Evolutionary conservation across 2,797 vertebrate genomes (phyloP).

Genomic region (Amazonetta brasiliensis): DNA sequence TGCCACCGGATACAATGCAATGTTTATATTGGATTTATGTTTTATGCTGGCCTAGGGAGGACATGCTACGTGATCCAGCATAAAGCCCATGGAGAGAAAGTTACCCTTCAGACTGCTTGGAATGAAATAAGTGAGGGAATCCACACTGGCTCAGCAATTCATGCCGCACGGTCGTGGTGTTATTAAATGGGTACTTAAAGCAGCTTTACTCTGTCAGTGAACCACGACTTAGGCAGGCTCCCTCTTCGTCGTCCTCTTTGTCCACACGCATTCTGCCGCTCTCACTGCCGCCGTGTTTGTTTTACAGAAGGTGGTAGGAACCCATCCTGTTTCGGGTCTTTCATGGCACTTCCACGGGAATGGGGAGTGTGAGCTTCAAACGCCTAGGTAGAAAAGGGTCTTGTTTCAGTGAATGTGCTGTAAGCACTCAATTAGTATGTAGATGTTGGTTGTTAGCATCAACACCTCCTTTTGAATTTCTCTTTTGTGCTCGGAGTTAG

Average conservation of each 20-base stretch:
- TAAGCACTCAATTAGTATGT: not conserved
- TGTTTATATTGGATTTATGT: slow-evolving; percentile 32
- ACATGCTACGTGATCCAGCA: not conserved
- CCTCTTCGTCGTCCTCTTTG: not conserved
- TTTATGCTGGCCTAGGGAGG: not conserved
- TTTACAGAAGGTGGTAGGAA: not conserved
- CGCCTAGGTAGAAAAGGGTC: not conserved
- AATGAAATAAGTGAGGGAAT: not conserved
- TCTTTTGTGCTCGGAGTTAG: slow-evolving; percentile 18
- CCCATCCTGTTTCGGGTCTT: not conserved
- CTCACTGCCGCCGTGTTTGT: not conserved
- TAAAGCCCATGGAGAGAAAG: not conserved
- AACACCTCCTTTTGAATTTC: slow-evolving; percentile 22
- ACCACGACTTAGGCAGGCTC: not conserved
- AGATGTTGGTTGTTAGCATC: slow-evolving; percentile 6
- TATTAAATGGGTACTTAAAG: not conserved
- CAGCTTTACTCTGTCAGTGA: not conserved
- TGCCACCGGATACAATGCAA: not conserved
- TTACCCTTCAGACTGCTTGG: not conserved
- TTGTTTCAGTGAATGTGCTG: not conserved
- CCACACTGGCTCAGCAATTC: not conserved
- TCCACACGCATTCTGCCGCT: not conserved
- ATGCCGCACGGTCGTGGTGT: not conserved
- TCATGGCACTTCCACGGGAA: not conserved
- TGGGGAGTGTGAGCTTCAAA: not conserved